phyloP scores from a whole-genome alignment of 2,797 vertebrate genomes.

The Poecile montanus region DNA sequence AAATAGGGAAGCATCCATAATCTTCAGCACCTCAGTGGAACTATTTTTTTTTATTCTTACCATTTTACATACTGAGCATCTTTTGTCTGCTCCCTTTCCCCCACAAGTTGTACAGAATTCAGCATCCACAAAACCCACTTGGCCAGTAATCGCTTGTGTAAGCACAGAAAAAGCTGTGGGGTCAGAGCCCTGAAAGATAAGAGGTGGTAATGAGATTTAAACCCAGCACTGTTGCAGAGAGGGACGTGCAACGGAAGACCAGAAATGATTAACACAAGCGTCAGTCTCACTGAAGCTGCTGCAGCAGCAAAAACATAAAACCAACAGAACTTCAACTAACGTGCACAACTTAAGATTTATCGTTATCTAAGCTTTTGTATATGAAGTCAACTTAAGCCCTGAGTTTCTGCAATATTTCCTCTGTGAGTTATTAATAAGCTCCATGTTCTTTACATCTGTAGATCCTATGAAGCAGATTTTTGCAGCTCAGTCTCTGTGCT shows the following conservation, averaged over 20 bases:
- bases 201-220: neutral
- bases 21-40: neutral
- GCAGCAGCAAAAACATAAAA: neutral
- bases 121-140: slow-evolving; percentile 95
- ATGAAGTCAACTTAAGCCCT: neutral
- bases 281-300: neutral
- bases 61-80: slow-evolving; percentile 96
- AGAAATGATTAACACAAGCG: neutral
- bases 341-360: neutral
- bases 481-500: neutral
- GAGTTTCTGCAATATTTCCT: neutral
- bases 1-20: neutral
- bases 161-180: slow-evolving; percentile 96
- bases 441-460: neutral
- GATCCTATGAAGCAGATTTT: neutral
- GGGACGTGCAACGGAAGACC: fast-evolving
- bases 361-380: neutral
- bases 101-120: slow-evolving; percentile 97
- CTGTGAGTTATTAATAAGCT: neutral
- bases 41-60: slow-evolving; percentile 73
- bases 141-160: slow-evolving; percentile 96
- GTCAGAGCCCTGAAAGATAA: slow-evolving; percentile 85
- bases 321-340: neutral
- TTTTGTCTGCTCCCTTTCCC: slow-evolving; percentile 93
- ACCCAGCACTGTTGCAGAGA: neutral